Percentiles rank a stretch among this genome's conserved stretches.
Evolutionary conservation across 2,113 vertebrate species (phyloP).

Genomic region (Leptocoma aspasia): DNA sequence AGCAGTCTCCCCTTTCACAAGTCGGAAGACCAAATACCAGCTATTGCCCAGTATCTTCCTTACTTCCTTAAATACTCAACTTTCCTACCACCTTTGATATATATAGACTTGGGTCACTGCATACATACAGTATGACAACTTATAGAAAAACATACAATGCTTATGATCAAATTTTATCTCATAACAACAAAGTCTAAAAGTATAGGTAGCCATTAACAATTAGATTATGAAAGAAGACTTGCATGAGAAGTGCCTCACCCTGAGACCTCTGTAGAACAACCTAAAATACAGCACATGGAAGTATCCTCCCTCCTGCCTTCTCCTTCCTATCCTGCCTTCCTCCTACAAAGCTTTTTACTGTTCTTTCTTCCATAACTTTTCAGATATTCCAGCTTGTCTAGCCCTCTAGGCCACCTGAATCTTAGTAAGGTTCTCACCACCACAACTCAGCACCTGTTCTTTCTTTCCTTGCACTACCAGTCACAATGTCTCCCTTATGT

Average conservation of each 20-base stretch:
- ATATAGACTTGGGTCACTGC: neutral
- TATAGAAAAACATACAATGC: neutral
- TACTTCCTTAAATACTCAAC: neutral
- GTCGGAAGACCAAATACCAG: neutral
- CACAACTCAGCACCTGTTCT: neutral
- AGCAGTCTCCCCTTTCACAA: neutral
- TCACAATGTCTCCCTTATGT: fast-evolving
- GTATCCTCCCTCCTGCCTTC: neutral
- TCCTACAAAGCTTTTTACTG: neutral
- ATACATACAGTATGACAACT: neutral
- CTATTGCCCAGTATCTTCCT: neutral
- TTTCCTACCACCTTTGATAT: neutral
- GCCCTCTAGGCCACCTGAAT: neutral
- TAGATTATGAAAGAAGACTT: neutral
- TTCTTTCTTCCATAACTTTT: neutral
- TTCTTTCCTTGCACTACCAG: neutral
- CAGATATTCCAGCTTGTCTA: neutral
- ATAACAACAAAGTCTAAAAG: neutral
- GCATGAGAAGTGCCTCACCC: neutral
- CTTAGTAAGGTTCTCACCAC: neutral
- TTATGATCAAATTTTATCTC: neutral
- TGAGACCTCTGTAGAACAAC: neutral
- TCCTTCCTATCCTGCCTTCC: neutral
- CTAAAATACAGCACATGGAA: neutral
- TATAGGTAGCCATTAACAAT: neutral